Evolutionary conservation across 2,797 vertebrate genomes (phyloP).

Genomic region (Cheirogaleus major): DNA sequence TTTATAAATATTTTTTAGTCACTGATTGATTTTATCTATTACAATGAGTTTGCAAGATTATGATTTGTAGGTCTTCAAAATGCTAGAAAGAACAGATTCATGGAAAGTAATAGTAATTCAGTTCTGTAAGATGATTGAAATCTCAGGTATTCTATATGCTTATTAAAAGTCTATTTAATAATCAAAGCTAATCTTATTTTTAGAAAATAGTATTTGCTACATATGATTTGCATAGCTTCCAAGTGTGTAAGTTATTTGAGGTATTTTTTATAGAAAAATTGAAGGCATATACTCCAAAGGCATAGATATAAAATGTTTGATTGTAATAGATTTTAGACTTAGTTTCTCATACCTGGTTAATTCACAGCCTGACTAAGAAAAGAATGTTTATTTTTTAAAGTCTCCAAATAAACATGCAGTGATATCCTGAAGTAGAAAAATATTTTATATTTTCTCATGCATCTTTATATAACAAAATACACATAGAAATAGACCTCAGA

Average conservation of each 20-base stretch:
- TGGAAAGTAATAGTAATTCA: neutral
- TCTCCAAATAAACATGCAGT: neutral
- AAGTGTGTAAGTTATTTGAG: neutral
- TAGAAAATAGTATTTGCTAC: slow-evolving; percentile 13
- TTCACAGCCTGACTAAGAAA: neutral
- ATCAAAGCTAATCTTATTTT: neutral
- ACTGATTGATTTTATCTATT: neutral
- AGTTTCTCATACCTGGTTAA: neutral
- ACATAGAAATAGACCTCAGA: slow-evolving; percentile 35
- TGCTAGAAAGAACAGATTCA: neutral
- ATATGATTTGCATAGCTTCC: neutral
- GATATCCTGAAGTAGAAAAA: neutral
- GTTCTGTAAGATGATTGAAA: neutral
- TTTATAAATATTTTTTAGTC: neutral
- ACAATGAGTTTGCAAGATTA: neutral
- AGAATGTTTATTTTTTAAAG: neutral
- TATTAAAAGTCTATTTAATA: slow-evolving; percentile 9
- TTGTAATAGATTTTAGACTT: slow-evolving; percentile 19
- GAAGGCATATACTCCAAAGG: neutral
- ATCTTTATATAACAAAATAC: slow-evolving; percentile 21
- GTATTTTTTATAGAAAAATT: neutral
- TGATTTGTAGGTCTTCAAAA: neutral
- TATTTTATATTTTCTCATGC: neutral
- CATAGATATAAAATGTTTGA: slow-evolving; percentile 30
- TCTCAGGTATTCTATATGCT: neutral